Evolutionary conservation across 2,888 invertebrate genomes (phyloP).

Genomic region (Dermolepida albohirtum): DNA sequence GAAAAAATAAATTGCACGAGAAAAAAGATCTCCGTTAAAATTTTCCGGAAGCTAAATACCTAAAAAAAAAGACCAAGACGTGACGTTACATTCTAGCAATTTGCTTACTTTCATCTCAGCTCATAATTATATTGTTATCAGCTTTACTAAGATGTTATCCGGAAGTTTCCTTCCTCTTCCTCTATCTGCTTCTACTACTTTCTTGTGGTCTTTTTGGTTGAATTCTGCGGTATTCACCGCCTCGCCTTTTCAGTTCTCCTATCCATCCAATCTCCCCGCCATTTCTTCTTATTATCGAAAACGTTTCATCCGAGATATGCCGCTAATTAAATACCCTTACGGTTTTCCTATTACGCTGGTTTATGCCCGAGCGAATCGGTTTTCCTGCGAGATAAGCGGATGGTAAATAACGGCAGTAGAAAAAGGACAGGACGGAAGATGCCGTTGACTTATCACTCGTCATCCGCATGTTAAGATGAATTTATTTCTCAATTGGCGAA

Average conservation of each 20-base stretch:
- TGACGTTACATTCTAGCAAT: conserved; percentile 40
- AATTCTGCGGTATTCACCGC: conserved; percentile 9
- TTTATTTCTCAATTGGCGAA: background rate
- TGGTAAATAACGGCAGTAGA: background rate
- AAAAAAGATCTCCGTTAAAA: conserved; percentile 10
- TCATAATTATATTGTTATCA: conserved; percentile 45
- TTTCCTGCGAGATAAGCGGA: conserved; percentile 11
- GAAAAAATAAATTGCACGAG: conserved; percentile 2
- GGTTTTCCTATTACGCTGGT: conserved; percentile 38
- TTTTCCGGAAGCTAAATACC: conserved; percentile 22
- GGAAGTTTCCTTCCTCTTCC: conserved; percentile 10
- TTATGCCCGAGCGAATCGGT: conserved; percentile 1
- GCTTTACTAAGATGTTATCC: conserved; percentile 34
- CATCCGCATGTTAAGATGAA: conserved; percentile 4
- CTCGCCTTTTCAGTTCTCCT: background rate
- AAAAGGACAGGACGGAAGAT: background rate
- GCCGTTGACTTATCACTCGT: conserved; percentile 10
- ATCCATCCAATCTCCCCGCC: background rate
- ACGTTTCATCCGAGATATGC: conserved; percentile 20
- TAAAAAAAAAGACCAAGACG: conserved; percentile 18
- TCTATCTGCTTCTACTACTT: background rate
- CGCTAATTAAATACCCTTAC: conserved; percentile 42
- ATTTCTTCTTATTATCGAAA: conserved; percentile 28
- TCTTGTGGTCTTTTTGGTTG: background rate
- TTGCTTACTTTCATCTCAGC: conserved; percentile 34